Evolutionary conservation across 30 jellyfish, hydroid and myxozoan genomes (phyloP).

Genomic region (Euphysa ruthae): DNA sequence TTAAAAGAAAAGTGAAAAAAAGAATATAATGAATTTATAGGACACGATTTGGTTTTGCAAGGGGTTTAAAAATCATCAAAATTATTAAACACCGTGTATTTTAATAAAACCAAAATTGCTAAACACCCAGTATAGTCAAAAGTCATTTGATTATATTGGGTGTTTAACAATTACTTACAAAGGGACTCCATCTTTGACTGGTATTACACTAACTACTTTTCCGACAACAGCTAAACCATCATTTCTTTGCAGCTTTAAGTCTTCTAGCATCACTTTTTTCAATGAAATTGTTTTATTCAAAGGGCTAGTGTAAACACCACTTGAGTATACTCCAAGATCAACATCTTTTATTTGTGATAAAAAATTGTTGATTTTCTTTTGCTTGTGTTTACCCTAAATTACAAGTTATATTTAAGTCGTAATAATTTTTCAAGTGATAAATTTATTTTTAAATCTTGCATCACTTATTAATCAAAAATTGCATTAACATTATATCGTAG

Average conservation of each 20-base stretch:
- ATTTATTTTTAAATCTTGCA: background rate
- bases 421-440: no score
- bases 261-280: slow-evolving; percentile 14
- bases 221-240: slow-evolving; percentile 60
- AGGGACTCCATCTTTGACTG: slow-evolving; percentile 65
- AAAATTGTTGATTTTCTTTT: slow-evolving; percentile 51
- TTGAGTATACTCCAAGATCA: slow-evolving; percentile 87
- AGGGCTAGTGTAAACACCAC: slow-evolving; percentile 66
- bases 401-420: no score
- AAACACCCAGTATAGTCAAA: no score
- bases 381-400: slow-evolving; percentile 73
- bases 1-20: no score
- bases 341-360: slow-evolving; percentile 56
- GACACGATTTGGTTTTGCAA: no score
- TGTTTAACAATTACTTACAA: slow-evolving; percentile 67
- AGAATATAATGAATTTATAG: no score
- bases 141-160: no score
- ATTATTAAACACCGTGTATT: no score
- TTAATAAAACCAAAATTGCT: no score
- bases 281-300: slow-evolving; percentile 39
- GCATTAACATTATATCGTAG: no score
- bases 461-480: no score
- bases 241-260: slow-evolving; percentile 31
- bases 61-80: no score
- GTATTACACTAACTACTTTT: slow-evolving; percentile 68